Evolutionary conservation across 2,113 vertebrate genomes (phyloP), one percentile per base, ranked within the genome.

Genomic region (Eublepharis macularius): DNA sequence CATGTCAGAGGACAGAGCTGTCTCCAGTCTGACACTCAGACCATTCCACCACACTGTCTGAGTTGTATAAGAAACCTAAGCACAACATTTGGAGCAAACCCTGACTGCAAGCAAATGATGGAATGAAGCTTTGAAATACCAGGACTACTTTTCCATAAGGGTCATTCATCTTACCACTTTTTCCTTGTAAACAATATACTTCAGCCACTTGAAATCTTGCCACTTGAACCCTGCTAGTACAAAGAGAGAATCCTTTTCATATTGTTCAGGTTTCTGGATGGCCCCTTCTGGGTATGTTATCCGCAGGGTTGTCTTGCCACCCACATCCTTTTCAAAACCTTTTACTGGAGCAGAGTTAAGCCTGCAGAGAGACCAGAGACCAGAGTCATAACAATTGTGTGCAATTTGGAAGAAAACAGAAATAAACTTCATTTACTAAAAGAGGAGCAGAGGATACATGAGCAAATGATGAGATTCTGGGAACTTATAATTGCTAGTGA

Each of bases 211-310:
- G 96, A 99, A 98, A 95, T 99, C 99, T 84, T 98, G 96, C 83
- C 98, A 97, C 95, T 99, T 99, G 95, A 99, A 99, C 90, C 98
- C 98, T 1, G 98, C 98, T 68, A 99, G 97, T 86, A 99, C 98
- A 92, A 99, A 99, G 60, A 99, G 97, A 0, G 99, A 99, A 86
- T 98, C 96, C 11, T 97, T 97, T 87, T 99, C 99, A 1, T 99
- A 99, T 32, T 96, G 97, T 85, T 98, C 97, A 0, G 96, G 96
- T 68, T 97, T 98, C 96, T 99, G 98, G 94, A 99, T 98, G 68
- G 98, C 98, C 63, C 99, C 99, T 95, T 99, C 99, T 0, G 99
- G 99, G 93, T 99, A 99, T 1, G 99, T 99, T 93, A 99, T 99
- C 92, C 98, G 97, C 82, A 99, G 88, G 13, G 98, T 99, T 77